Base-by-base conservation (phyloP, 2,113 vertebrate genomes). In the Hemichromis elongatus region DNA sequence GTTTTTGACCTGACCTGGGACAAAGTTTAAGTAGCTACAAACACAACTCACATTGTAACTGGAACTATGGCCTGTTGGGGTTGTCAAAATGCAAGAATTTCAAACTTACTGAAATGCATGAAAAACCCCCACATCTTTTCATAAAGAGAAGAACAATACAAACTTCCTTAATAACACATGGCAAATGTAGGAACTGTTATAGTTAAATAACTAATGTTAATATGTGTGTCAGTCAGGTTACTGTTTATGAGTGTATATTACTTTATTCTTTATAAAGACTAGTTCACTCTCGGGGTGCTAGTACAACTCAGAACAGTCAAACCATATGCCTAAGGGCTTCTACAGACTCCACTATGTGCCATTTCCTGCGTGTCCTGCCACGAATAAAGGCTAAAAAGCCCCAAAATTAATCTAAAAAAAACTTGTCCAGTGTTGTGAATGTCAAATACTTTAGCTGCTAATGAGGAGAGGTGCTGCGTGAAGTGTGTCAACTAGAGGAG, bases 321-420 rank as follows among this genome's bases (percentile, higher is more conserved):
- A 70, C 40, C 40, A 45, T 4, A 70, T 45, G 13, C 21, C 40
- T 4, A 26, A 70, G 45, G 66, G 21, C 66, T 45, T 26, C 37
- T 70, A 8, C 66, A 70, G 37, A 45, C 12, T 37, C 33, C 59
- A 45, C 21, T 13, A 21, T 3, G 21, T 37, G 21, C 13, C 40
- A 70, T 70, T 45, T 45, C 21, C 66, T 45, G 14, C 13, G 12
- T 70, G 66, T 45, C 21, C 40, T 26, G 37, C 45, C 63, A 45
- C 1, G 8, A 26, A 70, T 18, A 45, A 70, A 26, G 21, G 0
- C 37, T 6, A 70, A 37, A 37, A 37, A 42, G 0, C 0, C 37
- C n/a, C 37, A 26, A 45, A 70, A 70, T 45, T 70, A 70, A 45
- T 70, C n/a, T 45, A 45, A 24, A 42, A 42, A 40, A 40, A 70